These are phyloP conservation scores for Morus bassanus DNA, from an alignment of 2,797 vertebrate species.

Conservation along the genomic window DNA sequence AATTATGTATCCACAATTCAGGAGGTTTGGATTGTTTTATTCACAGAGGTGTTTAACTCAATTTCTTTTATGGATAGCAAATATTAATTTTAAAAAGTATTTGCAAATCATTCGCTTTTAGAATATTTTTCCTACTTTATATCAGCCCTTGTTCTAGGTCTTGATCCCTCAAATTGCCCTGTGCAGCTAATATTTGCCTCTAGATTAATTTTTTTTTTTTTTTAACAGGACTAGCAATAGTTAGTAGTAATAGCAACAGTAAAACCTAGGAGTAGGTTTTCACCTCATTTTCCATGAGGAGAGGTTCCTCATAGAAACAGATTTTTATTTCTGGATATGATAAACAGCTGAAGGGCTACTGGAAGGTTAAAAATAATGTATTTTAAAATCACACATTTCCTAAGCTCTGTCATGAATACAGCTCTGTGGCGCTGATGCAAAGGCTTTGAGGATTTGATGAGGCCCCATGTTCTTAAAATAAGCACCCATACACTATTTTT, in stretches of 20 bases:
- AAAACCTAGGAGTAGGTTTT: background rate
- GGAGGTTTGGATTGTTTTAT: background rate
- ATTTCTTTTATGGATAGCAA: background rate
- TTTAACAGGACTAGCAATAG: background rate
- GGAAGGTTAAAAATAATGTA: background rate
- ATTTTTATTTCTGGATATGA: background rate
- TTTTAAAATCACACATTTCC: background rate
- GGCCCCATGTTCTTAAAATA: background rate
- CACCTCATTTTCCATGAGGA: background rate
- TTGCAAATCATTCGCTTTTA: background rate
- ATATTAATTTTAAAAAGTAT: background rate
- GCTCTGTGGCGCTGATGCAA: background rate
- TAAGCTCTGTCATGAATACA: background rate
- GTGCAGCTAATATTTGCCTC: background rate
- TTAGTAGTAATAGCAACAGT: background rate
- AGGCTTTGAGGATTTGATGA: background rate
- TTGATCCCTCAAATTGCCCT: background rate
- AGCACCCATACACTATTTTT: background rate
- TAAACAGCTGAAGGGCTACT: background rate
- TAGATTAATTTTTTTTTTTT: background rate
- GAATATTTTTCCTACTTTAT: background rate
- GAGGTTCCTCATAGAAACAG: background rate
- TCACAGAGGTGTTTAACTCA: background rate
- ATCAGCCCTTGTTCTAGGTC: background rate
- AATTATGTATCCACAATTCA: background rate